Evolutionary conservation across 2,797 vertebrate species (phyloP), one percentile per base, ranked within the genome.

Genomic region (Neosalanx taihuensis): DNA sequence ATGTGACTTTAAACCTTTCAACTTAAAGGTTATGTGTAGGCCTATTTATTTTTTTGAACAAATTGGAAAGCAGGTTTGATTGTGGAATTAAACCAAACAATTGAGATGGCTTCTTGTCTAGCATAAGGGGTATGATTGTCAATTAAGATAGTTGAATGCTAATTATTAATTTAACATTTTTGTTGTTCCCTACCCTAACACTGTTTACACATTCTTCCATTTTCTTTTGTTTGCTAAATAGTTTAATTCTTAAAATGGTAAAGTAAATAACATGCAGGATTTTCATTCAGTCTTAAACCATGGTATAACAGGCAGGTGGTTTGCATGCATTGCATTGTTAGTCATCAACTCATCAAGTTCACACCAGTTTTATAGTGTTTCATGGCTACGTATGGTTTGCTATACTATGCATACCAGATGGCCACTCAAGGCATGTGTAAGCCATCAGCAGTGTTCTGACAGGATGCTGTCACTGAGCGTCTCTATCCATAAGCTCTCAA

Each of bases 21-120:
- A 83, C 68, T 81, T 56, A 58, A 63, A 9, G 56, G 9, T 73
- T 60, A 69, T 66, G 66, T 41, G 64, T 63, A 49, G 73, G 80
- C 71, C 57, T 90, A 89, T 88, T 90, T 91, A 90, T 90, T 86
- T 73, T 70, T 73, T 72, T 77, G 77, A 72, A 79, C 61, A 73
- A 17, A 77, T 64, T 76, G 71, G 41, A 68, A 81, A 78, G 62
- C 51, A 64, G 37, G 68, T 20, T 35, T 49, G 23, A 51, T 58
- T 26, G 30, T 75, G 79, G 7, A 62, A 53, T 67, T 57, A 29
- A 73, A 41, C 68, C 57, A 9, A 66, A 60, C 37, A 5, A 31
- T 30, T 67, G 9, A 78, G 2, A 9, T 61, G 12, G 56, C 65
- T 70, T 79, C 73, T 73, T 74, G 37, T 17, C 37, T 30, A 30